A percentile compares a stretch with the other conserved stretches of the same genome.
Evolutionary conservation across 2,797 vertebrate genomes (phyloP).

Genomic region (Alauda arvensis): DNA sequence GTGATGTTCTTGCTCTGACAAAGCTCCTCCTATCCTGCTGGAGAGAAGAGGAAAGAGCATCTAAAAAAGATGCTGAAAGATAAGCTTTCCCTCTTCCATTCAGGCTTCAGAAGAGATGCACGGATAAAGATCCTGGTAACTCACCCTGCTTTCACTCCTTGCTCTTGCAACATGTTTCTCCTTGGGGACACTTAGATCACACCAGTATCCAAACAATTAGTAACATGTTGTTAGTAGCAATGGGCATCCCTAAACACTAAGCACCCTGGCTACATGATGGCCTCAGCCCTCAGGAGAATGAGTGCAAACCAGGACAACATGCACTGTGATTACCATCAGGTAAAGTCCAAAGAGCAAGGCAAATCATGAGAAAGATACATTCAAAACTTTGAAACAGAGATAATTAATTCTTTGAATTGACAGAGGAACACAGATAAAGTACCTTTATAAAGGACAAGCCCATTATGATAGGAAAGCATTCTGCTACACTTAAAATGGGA

Average conservation of each 20-base stretch:
- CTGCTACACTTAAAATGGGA: neutral
- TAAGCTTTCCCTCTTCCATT: neutral
- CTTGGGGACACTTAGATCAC: neutral
- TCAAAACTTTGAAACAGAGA: neutral
- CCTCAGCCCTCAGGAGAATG: rapidly evolving
- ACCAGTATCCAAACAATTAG: neutral
- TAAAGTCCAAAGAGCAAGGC: neutral
- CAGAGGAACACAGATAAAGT: neutral
- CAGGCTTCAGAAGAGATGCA: neutral
- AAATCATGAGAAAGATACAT: neutral
- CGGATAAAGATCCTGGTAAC: neutral
- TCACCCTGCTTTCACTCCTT: neutral
- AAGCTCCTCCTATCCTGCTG: neutral
- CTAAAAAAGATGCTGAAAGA: neutral
- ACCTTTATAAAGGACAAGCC: neutral
- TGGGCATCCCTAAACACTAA: neutral
- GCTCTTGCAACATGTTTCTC: neutral
- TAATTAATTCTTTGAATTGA: neutral
- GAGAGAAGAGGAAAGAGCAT: neutral
- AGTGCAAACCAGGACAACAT: neutral
- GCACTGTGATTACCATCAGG: neutral
- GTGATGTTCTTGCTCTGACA: neutral
- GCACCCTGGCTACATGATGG: neutral
- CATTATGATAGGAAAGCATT: neutral
- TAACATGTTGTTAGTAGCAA: neutral